Evolutionary conservation across 1,140 invertebrate genomes (phyloP), one percentile per base, ranked within the genome.

Genomic region (Asbolus verrucosus): DNA sequence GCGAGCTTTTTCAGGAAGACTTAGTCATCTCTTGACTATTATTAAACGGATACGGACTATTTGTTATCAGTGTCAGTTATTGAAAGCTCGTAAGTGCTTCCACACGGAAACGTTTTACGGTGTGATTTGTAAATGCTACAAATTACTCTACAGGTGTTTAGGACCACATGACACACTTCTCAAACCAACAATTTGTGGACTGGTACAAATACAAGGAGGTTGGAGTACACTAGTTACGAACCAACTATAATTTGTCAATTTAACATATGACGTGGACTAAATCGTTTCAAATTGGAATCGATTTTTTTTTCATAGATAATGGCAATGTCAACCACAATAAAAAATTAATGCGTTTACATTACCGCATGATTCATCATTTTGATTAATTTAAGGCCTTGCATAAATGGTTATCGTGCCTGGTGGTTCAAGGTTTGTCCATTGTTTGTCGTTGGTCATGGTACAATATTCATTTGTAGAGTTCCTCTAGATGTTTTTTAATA

Each of bases 141-240:
- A 62, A 38, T 62, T 62, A 39, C 59, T 62, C 59, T 36, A 62
- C 36, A 62, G 59, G 59, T 62, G 59, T 39, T 39, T 39, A 62
- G 31, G 27, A 62, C 36, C 36, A 11, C 27, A 36, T 62, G 59
- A 62, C 59, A 31, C 30, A 27, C 59, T 54, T 54, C 21, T 11
- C 41, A 19, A 16, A 19, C 46, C 46, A 54, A 54, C 46, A 54
- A 54, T 54, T 27, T 27, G 3, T 27, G n/a, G n/a, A n/a, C n/a
- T n/a, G n/a, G n/a, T n/a, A n/a, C n/a, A n/a, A n/a, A n/a, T n/a
- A n/a, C n/a, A n/a, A n/a, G n/a, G n/a, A n/a, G n/a, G n/a, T n/a
- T n/a, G n/a, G n/a, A n/a, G n/a, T n/a, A n/a, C n/a, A n/a, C n/a
- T n/a, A n/a, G n/a, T n/a, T n/a, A n/a, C n/a, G n/a, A n/a, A n/a